phyloP scores from a whole-genome alignment of 2,113 vertebrate species.

The Tragelaphus strepsiceros region DNA sequence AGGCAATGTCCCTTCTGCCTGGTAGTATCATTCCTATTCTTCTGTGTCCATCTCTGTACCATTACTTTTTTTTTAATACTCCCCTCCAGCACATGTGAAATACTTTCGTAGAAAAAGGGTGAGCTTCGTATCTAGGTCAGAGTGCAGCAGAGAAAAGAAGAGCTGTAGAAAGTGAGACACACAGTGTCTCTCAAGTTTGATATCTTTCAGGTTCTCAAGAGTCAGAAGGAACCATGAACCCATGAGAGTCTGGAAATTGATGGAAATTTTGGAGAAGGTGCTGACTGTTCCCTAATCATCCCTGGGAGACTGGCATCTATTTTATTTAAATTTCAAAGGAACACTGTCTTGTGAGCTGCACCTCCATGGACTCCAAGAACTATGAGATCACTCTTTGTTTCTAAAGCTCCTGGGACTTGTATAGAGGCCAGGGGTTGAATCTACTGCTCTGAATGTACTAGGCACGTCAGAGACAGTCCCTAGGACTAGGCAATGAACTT shows the following conservation, averaged over 20 bases:
- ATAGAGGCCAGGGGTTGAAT: background rate
- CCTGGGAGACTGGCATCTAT: background rate
- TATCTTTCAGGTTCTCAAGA: background rate
- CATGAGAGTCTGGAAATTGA: background rate
- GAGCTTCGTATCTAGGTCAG: background rate
- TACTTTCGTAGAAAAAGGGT: background rate
- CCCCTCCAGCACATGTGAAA: background rate
- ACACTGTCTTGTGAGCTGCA: accelerated
- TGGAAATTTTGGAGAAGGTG: background rate
- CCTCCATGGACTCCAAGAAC: background rate
- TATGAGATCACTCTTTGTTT: background rate
- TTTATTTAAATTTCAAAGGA: background rate
- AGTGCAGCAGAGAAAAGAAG: background rate
- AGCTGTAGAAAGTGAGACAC: background rate
- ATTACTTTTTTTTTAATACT: background rate
- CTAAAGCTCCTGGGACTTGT: background rate
- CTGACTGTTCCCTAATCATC: background rate
- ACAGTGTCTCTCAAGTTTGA: background rate
- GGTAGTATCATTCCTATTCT: background rate
- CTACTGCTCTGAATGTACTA: background rate
- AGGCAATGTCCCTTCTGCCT: background rate
- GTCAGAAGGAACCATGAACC: background rate
- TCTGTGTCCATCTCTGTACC: background rate
- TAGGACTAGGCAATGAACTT: background rate
- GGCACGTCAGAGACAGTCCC: background rate